Percentiles rank a stretch among this genome's conserved stretches.
These are phyloP conservation scores for Philotrypesis tridentata DNA, from an alignment of 1,140 invertebrate species.

Conservation along the genomic window DNA sequence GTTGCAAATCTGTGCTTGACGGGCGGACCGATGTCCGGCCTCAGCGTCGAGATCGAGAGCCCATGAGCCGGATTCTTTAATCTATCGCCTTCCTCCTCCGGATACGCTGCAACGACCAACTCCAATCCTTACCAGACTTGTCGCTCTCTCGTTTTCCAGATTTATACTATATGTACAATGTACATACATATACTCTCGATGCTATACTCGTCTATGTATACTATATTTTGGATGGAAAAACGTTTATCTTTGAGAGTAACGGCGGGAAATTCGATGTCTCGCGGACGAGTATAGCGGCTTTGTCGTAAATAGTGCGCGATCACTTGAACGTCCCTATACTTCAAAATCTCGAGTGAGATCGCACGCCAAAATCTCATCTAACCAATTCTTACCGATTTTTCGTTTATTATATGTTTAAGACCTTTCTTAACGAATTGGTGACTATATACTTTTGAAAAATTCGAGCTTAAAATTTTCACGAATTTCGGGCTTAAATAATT, in stretches of 20 bases:
- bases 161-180: neutral
- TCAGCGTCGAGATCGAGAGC: conserved; percentile 68
- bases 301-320: too few relatives aligned
- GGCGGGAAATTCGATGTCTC: too few relatives aligned
- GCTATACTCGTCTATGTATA: neutral
- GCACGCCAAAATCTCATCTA: too few relatives aligned
- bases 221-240: neutral
- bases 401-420: too few relatives aligned
- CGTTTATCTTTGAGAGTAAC: neutral
- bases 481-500: too few relatives aligned
- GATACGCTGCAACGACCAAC: conserved; percentile 42
- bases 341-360: too few relatives aligned
- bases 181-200: too few relatives aligned
- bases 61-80: conserved; percentile 69
- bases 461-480: too few relatives aligned
- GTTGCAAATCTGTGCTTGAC: conserved; percentile 80
- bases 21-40: conserved; percentile 73
- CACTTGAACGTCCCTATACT: too few relatives aligned
- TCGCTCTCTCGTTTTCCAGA: neutral
- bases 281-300: neutral
- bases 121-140: conserved; percentile 27
- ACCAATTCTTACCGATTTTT: too few relatives aligned
- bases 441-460: too few relatives aligned
- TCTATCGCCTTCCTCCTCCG: conserved; percentile 62
- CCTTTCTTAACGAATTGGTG: too few relatives aligned